Percentiles rank a stretch among this genome's conserved stretches.
phyloP scores from a whole-genome alignment of 2,113 vertebrate genomes.

The Eurystomus gularis region DNA sequence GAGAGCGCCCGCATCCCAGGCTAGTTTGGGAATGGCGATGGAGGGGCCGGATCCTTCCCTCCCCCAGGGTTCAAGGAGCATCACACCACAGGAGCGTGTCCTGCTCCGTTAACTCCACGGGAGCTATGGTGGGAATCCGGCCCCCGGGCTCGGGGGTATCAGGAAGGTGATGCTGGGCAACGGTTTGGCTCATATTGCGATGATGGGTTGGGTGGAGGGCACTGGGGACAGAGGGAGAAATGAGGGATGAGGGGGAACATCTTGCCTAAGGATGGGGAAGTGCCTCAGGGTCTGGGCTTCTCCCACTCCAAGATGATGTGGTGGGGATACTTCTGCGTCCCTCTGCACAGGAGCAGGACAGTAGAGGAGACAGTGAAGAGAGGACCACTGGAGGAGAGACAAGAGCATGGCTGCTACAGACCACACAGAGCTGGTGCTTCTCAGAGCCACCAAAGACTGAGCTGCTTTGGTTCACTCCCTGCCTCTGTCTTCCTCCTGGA shows the following conservation, averaged over 20 bases:
- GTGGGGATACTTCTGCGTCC: background rate
- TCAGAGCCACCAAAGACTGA: background rate
- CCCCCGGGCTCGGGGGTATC: fast-evolving
- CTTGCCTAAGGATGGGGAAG: background rate
- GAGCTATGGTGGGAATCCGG: background rate
- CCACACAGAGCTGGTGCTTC: background rate
- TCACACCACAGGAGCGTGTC: background rate
- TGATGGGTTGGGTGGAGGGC: background rate
- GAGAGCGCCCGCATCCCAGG: background rate
- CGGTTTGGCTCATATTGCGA: background rate
- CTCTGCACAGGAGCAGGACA: background rate
- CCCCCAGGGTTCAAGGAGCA: background rate
- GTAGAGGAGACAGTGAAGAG: background rate
- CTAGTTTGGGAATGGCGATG: background rate
- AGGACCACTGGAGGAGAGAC: background rate
- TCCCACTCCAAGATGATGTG: background rate
- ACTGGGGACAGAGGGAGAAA: background rate
- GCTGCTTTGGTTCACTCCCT: background rate
- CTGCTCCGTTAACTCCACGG: background rate
- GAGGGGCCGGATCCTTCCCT: background rate
- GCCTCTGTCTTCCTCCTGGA: fast-evolving
- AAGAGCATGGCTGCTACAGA: background rate
- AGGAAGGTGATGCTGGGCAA: background rate
- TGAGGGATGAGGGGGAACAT: background rate
- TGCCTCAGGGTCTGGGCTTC: background rate